phyloP scores from a whole-genome alignment of 2,888 invertebrate genomes.

The Apodemia mormo region DNA sequence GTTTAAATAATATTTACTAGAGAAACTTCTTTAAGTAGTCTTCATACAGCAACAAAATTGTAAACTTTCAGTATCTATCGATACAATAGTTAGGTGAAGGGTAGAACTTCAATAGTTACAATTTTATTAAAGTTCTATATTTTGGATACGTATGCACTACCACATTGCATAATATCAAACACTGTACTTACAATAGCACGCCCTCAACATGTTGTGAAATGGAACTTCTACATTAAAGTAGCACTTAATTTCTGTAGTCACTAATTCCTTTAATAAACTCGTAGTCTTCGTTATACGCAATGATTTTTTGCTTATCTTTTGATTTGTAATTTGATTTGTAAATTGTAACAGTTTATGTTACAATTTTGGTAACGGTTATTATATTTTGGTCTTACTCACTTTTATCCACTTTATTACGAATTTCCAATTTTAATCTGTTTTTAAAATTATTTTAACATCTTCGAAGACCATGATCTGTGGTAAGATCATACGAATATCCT shows the following conservation, averaged over 20 bases:
- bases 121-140: not conserved
- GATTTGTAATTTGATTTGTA: too few relatives aligned
- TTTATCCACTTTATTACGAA: too few relatives aligned
- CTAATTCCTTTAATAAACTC: conserved; percentile 6
- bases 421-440: too few relatives aligned
- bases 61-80: not conserved
- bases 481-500: too few relatives aligned
- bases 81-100: conserved; percentile 1
- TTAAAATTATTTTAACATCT: too few relatives aligned
- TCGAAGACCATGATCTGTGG: too few relatives aligned
- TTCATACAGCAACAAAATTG: not conserved
- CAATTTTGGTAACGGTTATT: too few relatives aligned
- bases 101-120: not conserved
- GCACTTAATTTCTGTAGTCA: conserved; percentile 12
- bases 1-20: not conserved
- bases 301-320: not conserved
- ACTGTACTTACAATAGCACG: conserved; percentile 7
- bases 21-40: not conserved
- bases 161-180: not conserved
- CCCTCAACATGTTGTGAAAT: not conserved
- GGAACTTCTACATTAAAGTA: not conserved
- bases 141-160: not conserved
- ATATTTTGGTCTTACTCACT: too few relatives aligned
- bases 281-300: not conserved
- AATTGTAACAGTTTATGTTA: too few relatives aligned